phyloP scores from a whole-genome alignment of 2,888 invertebrate species.

The Pilophorus perplexus region DNA sequence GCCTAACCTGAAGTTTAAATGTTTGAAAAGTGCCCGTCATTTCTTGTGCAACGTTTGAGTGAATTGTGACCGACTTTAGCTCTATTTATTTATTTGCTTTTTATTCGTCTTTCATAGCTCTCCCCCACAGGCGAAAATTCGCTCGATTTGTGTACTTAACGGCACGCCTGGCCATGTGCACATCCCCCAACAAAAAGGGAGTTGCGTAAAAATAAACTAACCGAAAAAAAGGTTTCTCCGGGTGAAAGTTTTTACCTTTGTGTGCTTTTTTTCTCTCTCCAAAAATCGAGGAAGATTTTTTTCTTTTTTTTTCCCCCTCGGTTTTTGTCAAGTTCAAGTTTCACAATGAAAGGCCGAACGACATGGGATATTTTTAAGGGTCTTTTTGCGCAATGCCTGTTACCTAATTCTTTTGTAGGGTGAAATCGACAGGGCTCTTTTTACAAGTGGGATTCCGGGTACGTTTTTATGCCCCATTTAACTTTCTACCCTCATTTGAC shows the following conservation, averaged over 20 bases:
- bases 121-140: too few relatives aligned
- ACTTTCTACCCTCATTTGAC: slow-evolving; percentile 11
- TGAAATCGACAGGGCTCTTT: slow-evolving; percentile 29
- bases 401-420: slow-evolving; percentile 1
- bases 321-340: neutral
- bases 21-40: too few relatives aligned
- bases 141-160: too few relatives aligned
- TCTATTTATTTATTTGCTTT: too few relatives aligned
- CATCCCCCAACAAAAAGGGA: too few relatives aligned
- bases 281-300: too few relatives aligned
- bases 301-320: too few relatives aligned
- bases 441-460: slow-evolving; percentile 22
- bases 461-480: slow-evolving; percentile 19
- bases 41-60: too few relatives aligned
- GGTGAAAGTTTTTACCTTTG: slow-evolving; percentile 39
- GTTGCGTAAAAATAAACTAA: slow-evolving; percentile 36
- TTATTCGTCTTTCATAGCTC: too few relatives aligned
- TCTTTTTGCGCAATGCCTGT: neutral
- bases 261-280: slow-evolving; percentile 25
- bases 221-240: neutral
- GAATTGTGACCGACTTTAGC: too few relatives aligned
- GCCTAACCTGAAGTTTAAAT: too few relatives aligned
- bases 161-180: too few relatives aligned
- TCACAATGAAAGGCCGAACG: neutral
- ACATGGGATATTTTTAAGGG: neutral